Evolutionary conservation across 1,140 invertebrate species (phyloP).

Genomic region (Akabosia matsudoensis): DNA sequence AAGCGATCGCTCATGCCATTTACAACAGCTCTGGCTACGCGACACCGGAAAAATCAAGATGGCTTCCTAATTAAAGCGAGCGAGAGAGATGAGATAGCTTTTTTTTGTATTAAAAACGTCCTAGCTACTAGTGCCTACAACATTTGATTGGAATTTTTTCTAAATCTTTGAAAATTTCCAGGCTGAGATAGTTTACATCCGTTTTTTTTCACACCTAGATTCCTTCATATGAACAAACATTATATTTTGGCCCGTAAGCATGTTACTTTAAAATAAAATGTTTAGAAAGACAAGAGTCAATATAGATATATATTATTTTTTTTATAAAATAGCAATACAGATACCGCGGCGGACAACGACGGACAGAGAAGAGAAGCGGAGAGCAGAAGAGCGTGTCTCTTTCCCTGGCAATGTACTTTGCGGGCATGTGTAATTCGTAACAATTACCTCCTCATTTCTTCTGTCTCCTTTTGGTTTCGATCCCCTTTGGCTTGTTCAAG

Average conservation of each 20-base stretch:
- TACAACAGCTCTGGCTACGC: background rate
- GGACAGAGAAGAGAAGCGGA: constrained; percentile 1
- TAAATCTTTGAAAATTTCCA: background rate
- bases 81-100: constrained; percentile 14
- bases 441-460: constrained; percentile 25
- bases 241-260: too few species aligned
- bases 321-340: background rate
- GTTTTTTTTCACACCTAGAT: too few species aligned
- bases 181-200: too few species aligned
- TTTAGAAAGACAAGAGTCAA: too few species aligned
- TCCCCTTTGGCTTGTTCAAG: constrained; percentile 22
- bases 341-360: background rate
- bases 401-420: constrained; percentile 21
- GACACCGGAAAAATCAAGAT: constrained; percentile 24
- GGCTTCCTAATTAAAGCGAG: constrained; percentile 22
- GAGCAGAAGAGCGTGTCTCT: constrained; percentile 16
- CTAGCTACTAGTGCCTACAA: background rate
- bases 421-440: constrained; percentile 24
- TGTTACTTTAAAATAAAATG: too few species aligned
- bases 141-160: background rate
- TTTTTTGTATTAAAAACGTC: background rate
- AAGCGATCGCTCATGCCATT: constrained; percentile 21
- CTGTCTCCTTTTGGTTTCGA: constrained; percentile 21
- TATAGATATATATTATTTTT: too few species aligned
- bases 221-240: too few species aligned